These are phyloP conservation scores for Pseudachorutes palmiensis DNA, from an alignment of 1,140 invertebrate species.

Conservation along the genomic window DNA sequence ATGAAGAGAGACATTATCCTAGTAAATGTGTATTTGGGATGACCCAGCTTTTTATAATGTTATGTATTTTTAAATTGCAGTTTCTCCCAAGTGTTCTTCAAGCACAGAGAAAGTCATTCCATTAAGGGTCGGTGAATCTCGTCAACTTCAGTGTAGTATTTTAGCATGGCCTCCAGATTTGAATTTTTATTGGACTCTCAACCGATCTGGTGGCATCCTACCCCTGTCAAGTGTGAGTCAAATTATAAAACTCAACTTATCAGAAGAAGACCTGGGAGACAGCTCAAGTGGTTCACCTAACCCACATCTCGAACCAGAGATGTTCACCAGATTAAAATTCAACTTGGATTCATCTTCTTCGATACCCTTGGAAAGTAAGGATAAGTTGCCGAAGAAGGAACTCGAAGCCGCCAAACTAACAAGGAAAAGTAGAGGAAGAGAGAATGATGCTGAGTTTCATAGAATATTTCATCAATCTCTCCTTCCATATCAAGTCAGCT, in stretches of 20 bases:
- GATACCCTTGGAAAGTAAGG: no score
- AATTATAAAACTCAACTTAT: not conserved
- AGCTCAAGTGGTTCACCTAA: no score
- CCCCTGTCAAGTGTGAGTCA: conserved; percentile 16
- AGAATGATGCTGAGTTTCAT: not conserved
- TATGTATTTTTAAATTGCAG: conserved; percentile 22
- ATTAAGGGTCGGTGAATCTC: conserved; percentile 29
- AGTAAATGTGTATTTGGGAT: no score
- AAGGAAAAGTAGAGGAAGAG: not conserved
- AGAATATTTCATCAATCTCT: conserved; percentile 23
- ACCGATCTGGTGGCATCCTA: conserved; percentile 22
- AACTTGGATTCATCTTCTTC: no score
- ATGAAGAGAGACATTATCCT: no score
- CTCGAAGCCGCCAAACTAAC: not conserved
- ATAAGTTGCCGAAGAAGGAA: not conserved
- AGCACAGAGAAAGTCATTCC: conserved; percentile 11
- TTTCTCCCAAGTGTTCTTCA: conserved; percentile 31
- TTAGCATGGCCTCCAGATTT: conserved; percentile 37
- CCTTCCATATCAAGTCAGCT: conserved; percentile 22
- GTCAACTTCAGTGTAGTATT: conserved; percentile 28
- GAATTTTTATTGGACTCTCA: conserved; percentile 38
- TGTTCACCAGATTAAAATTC: no score
- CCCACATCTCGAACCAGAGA: no score
- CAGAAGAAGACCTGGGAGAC: not conserved
- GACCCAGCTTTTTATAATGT: not conserved